phyloP scores from a whole-genome alignment of 2,113 vertebrate species.

The Rhea americana region DNA sequence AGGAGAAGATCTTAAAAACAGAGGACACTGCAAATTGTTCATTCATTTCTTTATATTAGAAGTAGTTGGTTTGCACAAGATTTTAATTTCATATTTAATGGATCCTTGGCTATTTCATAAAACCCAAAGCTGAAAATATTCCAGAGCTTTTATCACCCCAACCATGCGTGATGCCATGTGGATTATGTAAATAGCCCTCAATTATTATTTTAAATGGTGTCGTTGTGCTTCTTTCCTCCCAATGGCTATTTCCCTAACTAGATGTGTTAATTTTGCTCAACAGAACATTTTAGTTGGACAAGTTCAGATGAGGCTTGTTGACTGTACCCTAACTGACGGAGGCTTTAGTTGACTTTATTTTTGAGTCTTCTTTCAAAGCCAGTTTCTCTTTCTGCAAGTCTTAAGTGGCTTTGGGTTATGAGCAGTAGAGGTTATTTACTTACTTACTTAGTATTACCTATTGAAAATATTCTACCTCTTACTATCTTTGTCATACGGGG shows the following conservation, averaged over 20 bases:
- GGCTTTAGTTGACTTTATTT: neutral
- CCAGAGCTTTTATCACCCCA: neutral
- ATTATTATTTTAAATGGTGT: neutral
- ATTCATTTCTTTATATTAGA: neutral
- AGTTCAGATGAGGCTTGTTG: neutral
- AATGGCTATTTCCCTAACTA: neutral
- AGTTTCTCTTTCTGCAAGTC: neutral
- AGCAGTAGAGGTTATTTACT: neutral
- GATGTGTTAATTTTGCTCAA: neutral
- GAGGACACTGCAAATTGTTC: fast-evolving
- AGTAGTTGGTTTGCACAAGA: neutral
- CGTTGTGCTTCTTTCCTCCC: neutral
- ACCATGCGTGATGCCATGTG: fast-evolving
- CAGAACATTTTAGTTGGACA: neutral
- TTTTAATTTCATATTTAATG: neutral
- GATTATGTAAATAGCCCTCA: neutral
- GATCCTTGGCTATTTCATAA: neutral
- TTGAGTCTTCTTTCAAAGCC: neutral
- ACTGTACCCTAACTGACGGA: neutral
- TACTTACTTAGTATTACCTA: neutral
- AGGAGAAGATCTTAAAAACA: neutral
- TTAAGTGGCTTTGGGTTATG: neutral
- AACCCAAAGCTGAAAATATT: neutral
- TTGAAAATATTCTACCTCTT: neutral
- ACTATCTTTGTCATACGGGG: neutral